Base-by-base conservation (phyloP, 2,888 invertebrate species). In the Pediacus dermestoides region DNA sequence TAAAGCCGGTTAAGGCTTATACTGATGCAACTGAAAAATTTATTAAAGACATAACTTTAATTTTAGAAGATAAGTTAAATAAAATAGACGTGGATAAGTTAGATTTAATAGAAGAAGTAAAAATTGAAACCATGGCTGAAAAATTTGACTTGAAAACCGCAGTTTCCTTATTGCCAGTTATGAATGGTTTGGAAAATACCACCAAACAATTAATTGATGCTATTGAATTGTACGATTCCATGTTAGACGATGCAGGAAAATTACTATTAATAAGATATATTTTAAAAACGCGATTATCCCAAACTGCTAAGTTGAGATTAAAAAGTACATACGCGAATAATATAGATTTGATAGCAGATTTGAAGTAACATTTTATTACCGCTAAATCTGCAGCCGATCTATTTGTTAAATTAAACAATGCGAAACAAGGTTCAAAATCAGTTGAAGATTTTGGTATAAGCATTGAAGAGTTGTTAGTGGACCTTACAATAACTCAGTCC, bases 141-240 rank as follows among this genome's bases (percentile, higher is more conserved):
- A 48, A 46, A 43, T 49, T 54, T 43, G 44, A 48, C 34, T 37
- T 53, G 16, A 41, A 34, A 36, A 48, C 40, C 4, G 53, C 50
- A 16, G 22, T 45, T 22, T 25, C 22, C 23, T 35, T 50, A 25
- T 23, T 50, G 8, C 48, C 50, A 9, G 13, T 40, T 27, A 44
- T 46, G 37, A 25, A 52, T 34, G 45, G 32, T 22, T 27, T 37
- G 6, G 53, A 53, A 28, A 27, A 37, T 12, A 32, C 27, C 7
- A 44, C 45, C 7, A 49, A 49, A 31, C 50, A 50, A 16, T 26
- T 53, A 10, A 53, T 52, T 32, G 51, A 55, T 46, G 39, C 48
- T 12, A 53, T 47, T 16, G 40, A 43, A 21, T 46, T 49, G 31
- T 49, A 55, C 28, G 35, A 44, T 16, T 23, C 6, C 1, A 25